These are phyloP conservation scores for Anabas testudineus DNA, from an alignment of 2,797 vertebrate species.

Conservation along the genomic window DNA sequence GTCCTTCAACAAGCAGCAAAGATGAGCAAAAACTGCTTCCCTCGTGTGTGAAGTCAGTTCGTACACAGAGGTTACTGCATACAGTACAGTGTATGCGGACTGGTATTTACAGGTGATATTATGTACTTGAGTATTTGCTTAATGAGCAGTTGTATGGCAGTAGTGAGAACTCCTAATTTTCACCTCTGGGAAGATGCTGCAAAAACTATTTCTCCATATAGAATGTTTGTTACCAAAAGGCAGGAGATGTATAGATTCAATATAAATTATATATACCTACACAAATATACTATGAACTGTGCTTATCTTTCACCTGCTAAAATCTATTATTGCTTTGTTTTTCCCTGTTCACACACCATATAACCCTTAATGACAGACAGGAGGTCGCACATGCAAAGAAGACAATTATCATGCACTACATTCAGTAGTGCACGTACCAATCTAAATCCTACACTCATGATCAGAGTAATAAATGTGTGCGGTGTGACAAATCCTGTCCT, in stretches of 20 bases:
- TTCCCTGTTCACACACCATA: neutral
- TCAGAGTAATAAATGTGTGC: conserved; percentile 6
- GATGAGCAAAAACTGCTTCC: conserved; percentile 17
- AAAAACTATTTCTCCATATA: conserved; percentile 5
- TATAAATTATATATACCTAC: conserved; percentile 39
- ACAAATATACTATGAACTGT: conserved; percentile 62
- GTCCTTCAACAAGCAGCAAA: conserved; percentile 44
- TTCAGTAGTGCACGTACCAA: conserved; percentile 59
- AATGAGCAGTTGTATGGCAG: conserved; percentile 45
- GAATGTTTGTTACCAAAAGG: conserved; percentile 33
- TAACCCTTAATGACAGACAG: conserved; percentile 14
- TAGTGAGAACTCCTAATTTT: conserved; percentile 24
- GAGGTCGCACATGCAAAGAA: conserved; percentile 8
- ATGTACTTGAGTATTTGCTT: conserved; percentile 12
- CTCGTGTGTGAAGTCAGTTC: conserved; percentile 21
- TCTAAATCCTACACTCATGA: conserved; percentile 7
- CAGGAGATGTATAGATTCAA: conserved; percentile 25
- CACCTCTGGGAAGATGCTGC: conserved; percentile 25
- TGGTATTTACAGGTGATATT: conserved; percentile 6
- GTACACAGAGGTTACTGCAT: conserved; percentile 25
- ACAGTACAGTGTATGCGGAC: conserved; percentile 13
- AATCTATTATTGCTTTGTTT: conserved; percentile 72
- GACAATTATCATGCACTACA: conserved; percentile 52
- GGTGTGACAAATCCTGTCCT: conserved; percentile 11
- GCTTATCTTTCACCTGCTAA: conserved; percentile 62